Percentiles rank a stretch among this genome's conserved stretches.
Evolutionary conservation across 1,140 invertebrate genomes (phyloP).

Genomic region (Dreissena rostriformis): DNA sequence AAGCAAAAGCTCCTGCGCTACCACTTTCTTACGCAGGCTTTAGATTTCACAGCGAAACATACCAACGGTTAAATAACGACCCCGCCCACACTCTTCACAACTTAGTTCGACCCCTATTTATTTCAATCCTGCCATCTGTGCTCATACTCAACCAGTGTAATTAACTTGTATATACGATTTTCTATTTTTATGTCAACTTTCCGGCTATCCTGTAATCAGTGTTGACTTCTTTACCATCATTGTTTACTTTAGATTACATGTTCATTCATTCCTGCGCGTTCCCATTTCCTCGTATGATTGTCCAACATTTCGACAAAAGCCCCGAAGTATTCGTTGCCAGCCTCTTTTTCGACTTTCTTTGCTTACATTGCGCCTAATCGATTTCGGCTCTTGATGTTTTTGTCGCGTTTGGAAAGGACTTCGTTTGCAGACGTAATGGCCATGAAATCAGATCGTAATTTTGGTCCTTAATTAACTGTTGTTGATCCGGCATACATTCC

Average conservation of each 20-base stretch:
- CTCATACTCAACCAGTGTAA: not conserved
- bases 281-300: not conserved
- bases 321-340: not conserved
- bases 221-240: not conserved
- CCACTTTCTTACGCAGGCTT: too few species aligned
- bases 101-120: not conserved
- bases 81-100: not conserved
- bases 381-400: not conserved
- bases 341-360: not conserved
- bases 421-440: not conserved
- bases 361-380: not conserved
- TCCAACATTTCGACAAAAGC: not conserved
- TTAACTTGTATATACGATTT: not conserved
- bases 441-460: too few species aligned
- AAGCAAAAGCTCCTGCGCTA: too few species aligned
- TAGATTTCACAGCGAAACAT: too few species aligned
- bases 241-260: conserved; percentile 13
- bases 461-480: too few species aligned
- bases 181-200: conserved; percentile 3
- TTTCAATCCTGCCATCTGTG: not conserved
- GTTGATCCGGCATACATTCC: too few species aligned
- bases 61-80: not conserved
- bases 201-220: not conserved
- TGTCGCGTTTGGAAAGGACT: not conserved
- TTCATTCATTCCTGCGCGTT: not conserved